Base-by-base conservation (phyloP, 2,888 invertebrate species). In the Poecilus cupreus region DNA sequence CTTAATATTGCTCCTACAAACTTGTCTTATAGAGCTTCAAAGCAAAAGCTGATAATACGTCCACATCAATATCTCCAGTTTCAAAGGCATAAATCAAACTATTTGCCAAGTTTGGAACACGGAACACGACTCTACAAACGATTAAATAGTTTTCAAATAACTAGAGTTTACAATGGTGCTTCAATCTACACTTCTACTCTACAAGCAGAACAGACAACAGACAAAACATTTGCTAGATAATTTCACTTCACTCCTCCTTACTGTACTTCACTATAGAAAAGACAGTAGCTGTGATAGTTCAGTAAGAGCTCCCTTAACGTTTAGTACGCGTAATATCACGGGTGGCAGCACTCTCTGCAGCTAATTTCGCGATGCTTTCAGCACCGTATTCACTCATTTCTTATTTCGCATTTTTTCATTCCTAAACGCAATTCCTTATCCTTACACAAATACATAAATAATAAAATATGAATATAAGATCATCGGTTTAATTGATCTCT, bases 121-220 rank as follows among this genome's bases (percentile, higher is more conserved):
- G 51, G 8, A 13, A 51, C 51, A 51, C 18, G 18, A 51, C 10
- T 32, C 64, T 18, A 37, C 37, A 68, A 68, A 32, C 20, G 64
- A 68, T 39, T 37, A 39, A 68, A 68, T 68, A 68, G 39, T 68
- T 68, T 32, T 32, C 16, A 68, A 68, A 68, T 68, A 68, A 68
- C 64, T 68, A 8, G 16, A 68, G 37, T 32, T 68, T 22, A 32
- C 64, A 64, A 64, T 64, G 16, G 18, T 26, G 32, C 32, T 64
- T 64, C 4, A 32, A 18, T 68, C 37, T 68, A 32, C 64, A 68
- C 32, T 32, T 32, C 32, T 32, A 32, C 32, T 32, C 32, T 32
- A 32, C 32, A 32, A 51, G 51, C 51, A 5, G 18, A 68, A 16
- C 13, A 68, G 64, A 26, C 64, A 68, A 16, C 13, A 68, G 64